Evolutionary conservation across 2,888 invertebrate species (phyloP).

Genomic region (Mycalesis mineus): DNA sequence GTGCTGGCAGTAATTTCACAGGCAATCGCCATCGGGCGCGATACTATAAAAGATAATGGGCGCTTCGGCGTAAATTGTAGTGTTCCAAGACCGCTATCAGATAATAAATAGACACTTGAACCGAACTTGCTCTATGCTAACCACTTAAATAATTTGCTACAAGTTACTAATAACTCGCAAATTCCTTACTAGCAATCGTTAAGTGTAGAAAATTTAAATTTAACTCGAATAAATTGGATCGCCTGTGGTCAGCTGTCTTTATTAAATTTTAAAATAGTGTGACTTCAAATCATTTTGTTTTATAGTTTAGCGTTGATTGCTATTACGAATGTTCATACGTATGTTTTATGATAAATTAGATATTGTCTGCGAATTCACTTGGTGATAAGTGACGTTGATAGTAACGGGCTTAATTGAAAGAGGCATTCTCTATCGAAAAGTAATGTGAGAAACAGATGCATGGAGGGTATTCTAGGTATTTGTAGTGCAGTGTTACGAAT

Average conservation of each 20-base stretch:
- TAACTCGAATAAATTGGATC: neutral
- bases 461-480: too few relatives aligned
- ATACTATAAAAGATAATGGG: constrained; percentile 10
- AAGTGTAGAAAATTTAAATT: neutral
- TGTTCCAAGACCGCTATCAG: constrained; percentile 16
- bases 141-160: constrained; percentile 3
- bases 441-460: too few relatives aligned
- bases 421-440: too few relatives aligned
- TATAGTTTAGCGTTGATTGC: too few relatives aligned
- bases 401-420: too few relatives aligned
- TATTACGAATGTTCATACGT: too few relatives aligned
- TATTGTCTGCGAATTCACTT: too few relatives aligned
- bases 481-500: too few relatives aligned
- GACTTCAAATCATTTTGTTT: too few relatives aligned
- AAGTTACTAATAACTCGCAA: neutral
- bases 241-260: neutral
- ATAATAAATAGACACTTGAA: constrained; percentile 9
- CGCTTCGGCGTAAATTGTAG: constrained; percentile 14
- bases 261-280: too few relatives aligned
- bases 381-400: too few relatives aligned
- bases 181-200: neutral
- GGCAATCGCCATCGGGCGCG: constrained; percentile 5
- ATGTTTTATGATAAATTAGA: too few relatives aligned
- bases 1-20: constrained; percentile 2
- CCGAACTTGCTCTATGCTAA: constrained; percentile 1